Percentiles rank a stretch among this genome's conserved stretches.
phyloP scores from a whole-genome alignment of 2,113 vertebrate genomes.

The Psammodynastes pulverulentus region DNA sequence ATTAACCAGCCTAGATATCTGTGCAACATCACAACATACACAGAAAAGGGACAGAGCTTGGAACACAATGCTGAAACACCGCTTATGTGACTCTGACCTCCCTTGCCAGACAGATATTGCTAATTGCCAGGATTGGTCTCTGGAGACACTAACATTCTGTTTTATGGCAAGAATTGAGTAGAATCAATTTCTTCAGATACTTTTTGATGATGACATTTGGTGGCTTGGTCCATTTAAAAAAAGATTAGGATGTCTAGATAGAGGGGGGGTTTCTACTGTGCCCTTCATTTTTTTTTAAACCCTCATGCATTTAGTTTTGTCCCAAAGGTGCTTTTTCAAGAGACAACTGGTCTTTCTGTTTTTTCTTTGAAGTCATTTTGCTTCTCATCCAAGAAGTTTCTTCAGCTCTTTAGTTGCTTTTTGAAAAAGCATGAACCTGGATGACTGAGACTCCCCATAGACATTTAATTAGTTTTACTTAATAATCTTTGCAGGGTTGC shows the following conservation, averaged over 20 bases:
- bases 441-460: too few relatives aligned
- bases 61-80: background rate
- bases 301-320: background rate
- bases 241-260: background rate
- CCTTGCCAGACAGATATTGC: too few relatives aligned
- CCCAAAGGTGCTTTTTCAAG: too few relatives aligned
- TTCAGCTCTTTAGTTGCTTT: too few relatives aligned
- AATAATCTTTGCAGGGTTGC: background rate
- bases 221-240: background rate
- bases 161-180: background rate
- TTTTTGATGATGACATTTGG: background rate
- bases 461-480: background rate
- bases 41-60: background rate
- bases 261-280: background rate
- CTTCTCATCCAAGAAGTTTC: too few relatives aligned
- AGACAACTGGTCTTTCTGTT: too few relatives aligned
- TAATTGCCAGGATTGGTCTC: background rate
- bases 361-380: too few relatives aligned
- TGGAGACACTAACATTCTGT: background rate
- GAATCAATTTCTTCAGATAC: background rate
- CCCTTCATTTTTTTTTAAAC: background rate
- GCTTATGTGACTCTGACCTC: background rate
- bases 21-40: background rate
- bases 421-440: too few relatives aligned
- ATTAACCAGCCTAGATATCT: background rate